Conservation (phyloP, 2,888 invertebrate species). For the Lamellibrachia columna region DNA sequence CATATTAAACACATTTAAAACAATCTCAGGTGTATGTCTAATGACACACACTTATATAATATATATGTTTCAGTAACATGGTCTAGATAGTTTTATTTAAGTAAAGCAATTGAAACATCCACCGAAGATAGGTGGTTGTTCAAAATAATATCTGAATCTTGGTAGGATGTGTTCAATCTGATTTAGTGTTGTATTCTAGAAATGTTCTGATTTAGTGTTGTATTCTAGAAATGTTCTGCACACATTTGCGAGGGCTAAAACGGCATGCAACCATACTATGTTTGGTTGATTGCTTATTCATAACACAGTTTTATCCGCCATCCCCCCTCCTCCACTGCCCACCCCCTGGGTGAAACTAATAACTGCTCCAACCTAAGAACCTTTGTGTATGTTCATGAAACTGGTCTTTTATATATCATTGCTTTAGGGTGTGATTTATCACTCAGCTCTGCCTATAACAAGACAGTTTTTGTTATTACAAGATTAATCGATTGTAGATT, state of each 20-base stretch:
- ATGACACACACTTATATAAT: not conserved
- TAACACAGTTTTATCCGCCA: not conserved
- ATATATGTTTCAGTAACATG: not conserved
- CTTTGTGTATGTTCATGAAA: not conserved
- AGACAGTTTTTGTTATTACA: not conserved
- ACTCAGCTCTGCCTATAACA: not conserved
- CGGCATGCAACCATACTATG: not conserved
- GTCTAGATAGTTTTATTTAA: not conserved
- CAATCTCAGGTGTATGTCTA: not conserved
- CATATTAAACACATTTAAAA: not conserved
- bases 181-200: not conserved
- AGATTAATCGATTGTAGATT: conserved; percentile 13
- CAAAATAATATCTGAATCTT: not conserved
- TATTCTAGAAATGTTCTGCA: not conserved
- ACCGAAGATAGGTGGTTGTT: not conserved
- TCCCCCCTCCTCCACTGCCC: not conserved
- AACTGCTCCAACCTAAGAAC: not conserved
- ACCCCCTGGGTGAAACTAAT: not conserved
- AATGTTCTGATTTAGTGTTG: not conserved
- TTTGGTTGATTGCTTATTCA: not conserved
- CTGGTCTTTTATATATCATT: not conserved
- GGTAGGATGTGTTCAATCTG: not conserved
- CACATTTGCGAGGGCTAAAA: not conserved
- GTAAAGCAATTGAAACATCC: not conserved
- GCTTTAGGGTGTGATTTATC: too few species aligned